Evolutionary conservation across 2,797 vertebrate species (phyloP), one percentile per base, ranked within the genome.

Genomic region (Pangasius djambal): DNA sequence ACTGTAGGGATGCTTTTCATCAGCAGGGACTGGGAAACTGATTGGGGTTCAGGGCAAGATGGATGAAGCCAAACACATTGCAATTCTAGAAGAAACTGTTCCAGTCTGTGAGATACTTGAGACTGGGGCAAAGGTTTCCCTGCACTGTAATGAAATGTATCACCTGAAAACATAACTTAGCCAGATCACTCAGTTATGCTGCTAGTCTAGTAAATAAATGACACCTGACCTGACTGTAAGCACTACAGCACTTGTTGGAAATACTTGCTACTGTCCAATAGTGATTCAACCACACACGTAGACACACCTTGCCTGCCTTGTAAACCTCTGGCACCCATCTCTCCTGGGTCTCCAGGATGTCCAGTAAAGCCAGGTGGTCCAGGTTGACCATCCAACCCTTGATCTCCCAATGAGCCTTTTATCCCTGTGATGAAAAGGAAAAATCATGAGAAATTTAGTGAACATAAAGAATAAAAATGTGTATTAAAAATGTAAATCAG

Each of bases 231-330:
- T 25, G 70, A 44, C 20, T 25, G 69, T 72, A 72, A 37, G 34
- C 9, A 16, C 44, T 83, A 59, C 59, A 59, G 79, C 13, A 79
- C 28, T 18, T 55, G 18, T 57, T 59, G 31, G 34, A 37, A 81
- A 59, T 81, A 57, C 78, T 25, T 22, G 55, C 31, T 59, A 10
- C 1, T 40, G 10, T 37, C 28, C 50, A 67, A 69, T 25, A 59
- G 57, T 16, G 28, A 65, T 48, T 18, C 4, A 65, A 65, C 9
- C 59, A 48, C 13, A 83, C n/a, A 25, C 4, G 52, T 3, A 40
- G 10, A 70, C 92, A 94, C 52, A 96, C 96, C 95, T 88, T 79
- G 91, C 6, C 6, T 15, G 86, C 96, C 96, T 1, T 0, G 2
- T 2, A 16, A 13, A 88, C 96, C 96, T 13, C 0, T 87, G 28